phyloP scores from a whole-genome alignment of 2,888 invertebrate species.

The Platerodrilus igneus region DNA sequence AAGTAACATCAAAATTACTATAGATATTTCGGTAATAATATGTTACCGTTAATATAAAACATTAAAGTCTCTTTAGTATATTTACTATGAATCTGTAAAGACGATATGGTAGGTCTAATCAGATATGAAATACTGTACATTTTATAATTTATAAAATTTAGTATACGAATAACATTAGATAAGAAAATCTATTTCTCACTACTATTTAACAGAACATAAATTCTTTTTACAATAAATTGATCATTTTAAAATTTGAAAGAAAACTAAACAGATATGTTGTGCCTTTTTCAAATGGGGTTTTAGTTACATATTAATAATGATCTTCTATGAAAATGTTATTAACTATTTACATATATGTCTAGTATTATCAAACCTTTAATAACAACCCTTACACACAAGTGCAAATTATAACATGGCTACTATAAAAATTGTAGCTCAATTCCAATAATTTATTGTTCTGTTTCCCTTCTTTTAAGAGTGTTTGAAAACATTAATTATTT shows the following conservation, averaged over 20 bases:
- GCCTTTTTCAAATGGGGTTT: conserved; percentile 16
- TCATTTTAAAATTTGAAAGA: conserved; percentile 10
- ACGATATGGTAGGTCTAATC: conserved; percentile 19
- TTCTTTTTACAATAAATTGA: conserved; percentile 11
- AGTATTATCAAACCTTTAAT: conserved; percentile 12
- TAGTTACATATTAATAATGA: conserved; percentile 13
- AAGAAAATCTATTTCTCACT: conserved; percentile 12
- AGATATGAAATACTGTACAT: conserved; percentile 23
- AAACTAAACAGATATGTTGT: conserved; percentile 16
- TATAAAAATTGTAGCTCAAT: conserved; percentile 15
- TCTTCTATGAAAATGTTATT: conserved; percentile 12
- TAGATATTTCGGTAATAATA: conserved; percentile 20
- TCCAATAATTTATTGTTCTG: conserved; percentile 20
- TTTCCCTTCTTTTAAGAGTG: too few relatives aligned
- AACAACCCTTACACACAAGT: conserved; percentile 18
- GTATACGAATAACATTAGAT: conserved; percentile 18
- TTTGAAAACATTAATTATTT: too few relatives aligned
- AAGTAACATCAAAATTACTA: conserved; percentile 26
- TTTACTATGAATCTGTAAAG: too few relatives aligned
- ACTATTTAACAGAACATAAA: conserved; percentile 17
- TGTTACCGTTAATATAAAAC: conserved; percentile 32
- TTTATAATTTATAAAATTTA: conserved; percentile 18
- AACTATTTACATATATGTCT: conserved; percentile 11
- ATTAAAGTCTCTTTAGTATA: conserved; percentile 16
- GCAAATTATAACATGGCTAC: conserved; percentile 17